Conservation (phyloP, 2,888 invertebrate species). For the Craniophora ligustri region DNA sequence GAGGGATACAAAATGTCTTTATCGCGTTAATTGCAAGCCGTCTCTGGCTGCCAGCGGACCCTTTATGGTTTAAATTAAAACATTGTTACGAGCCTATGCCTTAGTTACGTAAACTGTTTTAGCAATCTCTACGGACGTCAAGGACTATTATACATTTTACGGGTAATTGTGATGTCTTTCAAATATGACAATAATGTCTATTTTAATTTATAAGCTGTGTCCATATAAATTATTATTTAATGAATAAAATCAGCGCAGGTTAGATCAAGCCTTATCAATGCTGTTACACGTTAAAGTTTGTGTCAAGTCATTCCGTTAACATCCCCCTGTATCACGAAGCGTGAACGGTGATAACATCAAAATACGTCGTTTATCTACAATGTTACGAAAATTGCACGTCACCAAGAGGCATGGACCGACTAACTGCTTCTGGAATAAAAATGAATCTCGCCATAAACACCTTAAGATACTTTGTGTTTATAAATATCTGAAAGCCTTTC, state of each 20-base stretch:
- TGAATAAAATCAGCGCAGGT: constrained; percentile 11
- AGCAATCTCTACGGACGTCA: constrained; percentile 20
- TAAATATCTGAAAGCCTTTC: constrained; percentile 5
- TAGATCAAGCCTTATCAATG: constrained; percentile 35
- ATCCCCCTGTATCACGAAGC: constrained; percentile 33
- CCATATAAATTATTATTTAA: constrained; percentile 29
- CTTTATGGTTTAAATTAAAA: constrained; percentile 67
- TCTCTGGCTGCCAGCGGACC: constrained; percentile 58
- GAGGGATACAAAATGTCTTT: constrained; percentile 72
- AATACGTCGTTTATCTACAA: constrained; percentile 19
- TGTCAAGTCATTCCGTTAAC: constrained; percentile 45
- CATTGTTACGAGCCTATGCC: constrained; percentile 58
- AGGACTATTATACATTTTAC: constrained; percentile 23
- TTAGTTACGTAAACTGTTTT: constrained; percentile 37
- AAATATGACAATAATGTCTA: no score
- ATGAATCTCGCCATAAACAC: not conserved
- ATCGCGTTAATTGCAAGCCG: constrained; percentile 72
- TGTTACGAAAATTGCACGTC: constrained; percentile 12
- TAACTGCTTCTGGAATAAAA: constrained; percentile 18
- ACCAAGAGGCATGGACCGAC: not conserved
- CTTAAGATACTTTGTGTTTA: constrained; percentile 7
- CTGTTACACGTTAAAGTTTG: constrained; percentile 18
- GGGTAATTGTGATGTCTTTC: constrained; percentile 26
- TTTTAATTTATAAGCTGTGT: no score
- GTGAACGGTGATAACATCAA: constrained; percentile 37